Base-by-base conservation (phyloP, 2,113 vertebrate species). In the Emydocephalus ijimae region DNA sequence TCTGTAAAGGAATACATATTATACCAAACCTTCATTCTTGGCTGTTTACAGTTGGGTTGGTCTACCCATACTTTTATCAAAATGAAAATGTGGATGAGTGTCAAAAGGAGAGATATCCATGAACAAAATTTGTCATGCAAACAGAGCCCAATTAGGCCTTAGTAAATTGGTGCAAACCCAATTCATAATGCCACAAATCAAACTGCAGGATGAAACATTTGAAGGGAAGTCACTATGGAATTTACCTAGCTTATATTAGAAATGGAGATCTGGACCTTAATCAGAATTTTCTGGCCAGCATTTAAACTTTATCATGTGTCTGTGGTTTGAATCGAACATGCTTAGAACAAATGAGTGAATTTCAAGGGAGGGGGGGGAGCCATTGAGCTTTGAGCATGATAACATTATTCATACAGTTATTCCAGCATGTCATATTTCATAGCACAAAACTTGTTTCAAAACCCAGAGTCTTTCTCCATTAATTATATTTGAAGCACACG, bases 401-500 rank as follows among this genome's bases (percentile, higher is more conserved):
- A 89, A 64, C 23, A 93, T 93, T 1, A 95, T 96, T 95, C 93
- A 91, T 91, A 92, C 89, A 89, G 57, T 89, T 94, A 92, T 90
- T 81, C 94, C 15, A 64, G 91, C 48, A 93, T 59, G 91, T 92
- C 93, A 90, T 34, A 56, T 91, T 95, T 94, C 91, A 89, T 92
- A 93, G 57, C 92, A 94, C 23, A 93, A 56, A 48, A 91, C 95
- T 94, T 95, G 95, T 96, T 98, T 97, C 97, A 98, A 59, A 45
- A 10, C 98, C 97, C 89, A 81, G 94, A 97, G 96, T 95, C 97
- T 96, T 98, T 98, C 97, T 97, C 97, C 97, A 96, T 97, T 98
- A 98, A 98, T 98, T 98, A 98, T 98, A 98, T 98, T 98, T 97
- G 91, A 97, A 97, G 98, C 98, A 98, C 98, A 98, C 92, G 96